These are phyloP conservation scores for Drosophila persimilis DNA, from an alignment of 1,140 invertebrate species.

Conservation along the genomic window DNA sequence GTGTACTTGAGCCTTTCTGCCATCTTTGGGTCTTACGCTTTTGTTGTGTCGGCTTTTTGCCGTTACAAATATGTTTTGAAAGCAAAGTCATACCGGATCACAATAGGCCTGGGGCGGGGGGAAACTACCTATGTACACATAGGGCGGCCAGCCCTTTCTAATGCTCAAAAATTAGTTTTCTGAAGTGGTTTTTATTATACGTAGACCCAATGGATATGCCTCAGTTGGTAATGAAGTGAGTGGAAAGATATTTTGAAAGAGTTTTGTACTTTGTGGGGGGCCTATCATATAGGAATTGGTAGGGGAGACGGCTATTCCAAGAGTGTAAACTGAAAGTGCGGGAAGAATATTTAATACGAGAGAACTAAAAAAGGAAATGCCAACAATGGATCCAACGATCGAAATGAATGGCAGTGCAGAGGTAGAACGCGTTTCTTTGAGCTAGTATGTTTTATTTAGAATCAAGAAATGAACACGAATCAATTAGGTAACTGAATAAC, in stretches of 20 bases:
- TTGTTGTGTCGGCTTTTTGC: conserved; percentile 68
- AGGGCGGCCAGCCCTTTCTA: conserved; percentile 56
- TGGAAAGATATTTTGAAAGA: conserved; percentile 50
- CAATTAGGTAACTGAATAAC: too few relatives aligned
- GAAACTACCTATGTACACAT: conserved; percentile 23
- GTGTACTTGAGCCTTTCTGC: conserved; percentile 67
- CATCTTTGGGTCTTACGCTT: conserved; percentile 36
- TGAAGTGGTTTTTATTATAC: conserved; percentile 57
- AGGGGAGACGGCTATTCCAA: too few relatives aligned
- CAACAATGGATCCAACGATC: too few relatives aligned
- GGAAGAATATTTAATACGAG: too few relatives aligned
- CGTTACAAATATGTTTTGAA: conserved; percentile 79
- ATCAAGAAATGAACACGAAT: too few relatives aligned
- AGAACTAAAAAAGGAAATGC: too few relatives aligned
- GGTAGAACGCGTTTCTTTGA: too few relatives aligned
- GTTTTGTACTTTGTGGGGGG: conserved; percentile 50
- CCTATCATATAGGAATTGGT: not conserved
- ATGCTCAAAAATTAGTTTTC: conserved; percentile 75
- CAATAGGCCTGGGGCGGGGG: conserved; percentile 41
- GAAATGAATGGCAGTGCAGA: too few relatives aligned
- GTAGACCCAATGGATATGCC: conserved; percentile 59
- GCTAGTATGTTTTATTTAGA: too few relatives aligned
- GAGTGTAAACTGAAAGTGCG: too few relatives aligned
- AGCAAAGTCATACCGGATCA: conserved; percentile 76
- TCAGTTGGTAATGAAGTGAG: conserved; percentile 64